These are phyloP conservation scores for Dendrocincla tyrannina DNA, from an alignment of 2,797 vertebrate genomes.

Conservation along the genomic window DNA sequence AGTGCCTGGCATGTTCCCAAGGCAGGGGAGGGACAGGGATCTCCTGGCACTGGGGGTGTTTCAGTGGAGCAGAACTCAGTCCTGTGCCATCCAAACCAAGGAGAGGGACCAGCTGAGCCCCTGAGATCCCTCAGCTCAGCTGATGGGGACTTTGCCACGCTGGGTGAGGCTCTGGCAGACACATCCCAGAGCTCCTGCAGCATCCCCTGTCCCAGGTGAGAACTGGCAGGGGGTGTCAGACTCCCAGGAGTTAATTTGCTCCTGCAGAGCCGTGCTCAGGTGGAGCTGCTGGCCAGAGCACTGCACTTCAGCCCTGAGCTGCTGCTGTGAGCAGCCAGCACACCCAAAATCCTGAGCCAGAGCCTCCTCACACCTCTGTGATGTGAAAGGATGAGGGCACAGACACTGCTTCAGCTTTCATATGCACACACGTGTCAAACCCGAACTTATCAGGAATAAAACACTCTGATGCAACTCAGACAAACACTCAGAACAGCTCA, in stretches of 20 bases:
- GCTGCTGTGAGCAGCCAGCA: not conserved
- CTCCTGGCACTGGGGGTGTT: not conserved
- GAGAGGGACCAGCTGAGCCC: not conserved
- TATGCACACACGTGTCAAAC: not conserved
- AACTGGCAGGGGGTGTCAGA: not conserved
- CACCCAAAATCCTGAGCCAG: not conserved
- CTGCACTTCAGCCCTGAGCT: not conserved
- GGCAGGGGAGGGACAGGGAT: not conserved
- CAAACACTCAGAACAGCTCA: not conserved
- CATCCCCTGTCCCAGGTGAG: not conserved
- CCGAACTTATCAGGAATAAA: not conserved
- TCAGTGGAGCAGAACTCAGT: not conserved
- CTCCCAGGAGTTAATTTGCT: not conserved
- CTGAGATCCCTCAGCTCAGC: not conserved
- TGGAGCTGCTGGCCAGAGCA: not conserved
- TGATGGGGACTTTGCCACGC: rapidly evolving
- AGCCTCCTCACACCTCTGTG: not conserved
- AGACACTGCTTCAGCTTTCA: not conserved
- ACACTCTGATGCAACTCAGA: not conserved
- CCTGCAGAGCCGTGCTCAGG: not conserved
- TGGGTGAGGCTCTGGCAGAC: not conserved
- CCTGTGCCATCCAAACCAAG: not conserved
- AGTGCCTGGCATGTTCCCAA: rapidly evolving
- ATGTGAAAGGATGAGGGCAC: not conserved
- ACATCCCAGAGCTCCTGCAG: not conserved